A percentile compares a stretch with the other conserved stretches of the same genome.
These are phyloP conservation scores for Lagocephalus sceleratus DNA, from an alignment of 2,797 vertebrate species.

Conservation along the genomic window DNA sequence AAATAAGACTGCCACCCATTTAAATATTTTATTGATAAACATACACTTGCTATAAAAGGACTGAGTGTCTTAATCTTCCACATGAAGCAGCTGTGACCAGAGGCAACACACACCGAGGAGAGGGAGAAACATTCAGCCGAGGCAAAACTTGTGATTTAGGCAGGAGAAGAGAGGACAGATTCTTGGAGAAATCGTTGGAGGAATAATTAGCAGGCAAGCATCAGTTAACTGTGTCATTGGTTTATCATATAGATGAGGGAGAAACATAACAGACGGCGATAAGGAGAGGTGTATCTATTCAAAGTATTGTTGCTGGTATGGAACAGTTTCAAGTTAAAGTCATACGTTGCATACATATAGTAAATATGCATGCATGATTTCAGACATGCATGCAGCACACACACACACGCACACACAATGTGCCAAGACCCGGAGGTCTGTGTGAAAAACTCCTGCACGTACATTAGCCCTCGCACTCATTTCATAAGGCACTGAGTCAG, in stretches of 20 bases:
- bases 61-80: constrained; percentile 75
- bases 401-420: constrained; percentile 30
- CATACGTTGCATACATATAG: constrained; percentile 35
- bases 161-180: constrained; percentile 34
- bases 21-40: constrained; percentile 98
- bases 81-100: constrained; percentile 52
- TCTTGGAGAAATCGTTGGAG: constrained; percentile 7
- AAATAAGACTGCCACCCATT: constrained; percentile 33
- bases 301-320: constrained; percentile 67
- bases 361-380: constrained; percentile 27
- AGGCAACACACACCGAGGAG: constrained; percentile 33
- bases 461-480: constrained; percentile 51
- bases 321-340: constrained; percentile 61
- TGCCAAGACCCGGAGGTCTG: constrained; percentile 53
- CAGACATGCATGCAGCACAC: constrained; percentile 6
- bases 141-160: constrained; percentile 58
- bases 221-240: constrained; percentile 59
- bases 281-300: constrained; percentile 32
- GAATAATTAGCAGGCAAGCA: constrained; percentile 45
- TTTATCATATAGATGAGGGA: constrained; percentile 33
- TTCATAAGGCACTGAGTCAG: constrained; percentile 71
- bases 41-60: constrained; percentile 97
- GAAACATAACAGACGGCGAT: constrained; percentile 30
- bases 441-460: constrained; percentile 41
- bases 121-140: constrained; percentile 33